Percentiles rank a stretch among this genome's conserved stretches.
These are phyloP conservation scores for Ips nitidus DNA, from an alignment of 1,140 invertebrate genomes.

Conservation along the genomic window DNA sequence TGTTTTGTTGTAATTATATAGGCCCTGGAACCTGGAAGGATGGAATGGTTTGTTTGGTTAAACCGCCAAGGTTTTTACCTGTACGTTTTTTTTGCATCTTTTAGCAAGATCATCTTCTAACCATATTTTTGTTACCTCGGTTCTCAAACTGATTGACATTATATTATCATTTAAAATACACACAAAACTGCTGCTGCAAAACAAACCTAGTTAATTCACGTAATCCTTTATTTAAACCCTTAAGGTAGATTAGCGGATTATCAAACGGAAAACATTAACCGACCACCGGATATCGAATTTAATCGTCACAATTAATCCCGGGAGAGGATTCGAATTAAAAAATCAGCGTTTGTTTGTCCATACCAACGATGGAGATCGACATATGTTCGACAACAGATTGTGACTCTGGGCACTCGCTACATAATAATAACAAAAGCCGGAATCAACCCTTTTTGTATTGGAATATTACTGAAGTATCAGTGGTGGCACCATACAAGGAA, in stretches of 20 bases:
- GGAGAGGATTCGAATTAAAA: slow-evolving; percentile 11
- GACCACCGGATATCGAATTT: slow-evolving; percentile 15
- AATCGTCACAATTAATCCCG: slow-evolving; percentile 17
- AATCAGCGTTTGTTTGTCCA: slow-evolving; percentile 21
- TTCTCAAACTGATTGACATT: too few relatives aligned
- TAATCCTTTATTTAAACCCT: too few relatives aligned
- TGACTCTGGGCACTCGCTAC: slow-evolving; percentile 32
- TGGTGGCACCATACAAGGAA: not conserved
- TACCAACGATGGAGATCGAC: slow-evolving; percentile 20
- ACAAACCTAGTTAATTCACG: too few relatives aligned
- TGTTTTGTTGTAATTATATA: slow-evolving; percentile 32
- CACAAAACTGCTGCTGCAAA: too few relatives aligned
- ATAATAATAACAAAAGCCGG: slow-evolving; percentile 21
- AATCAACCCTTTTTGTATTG: slow-evolving; percentile 22
- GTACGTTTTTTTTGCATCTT: not conserved
- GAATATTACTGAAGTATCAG: slow-evolving; percentile 20
- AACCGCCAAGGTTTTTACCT: slow-evolving; percentile 18
- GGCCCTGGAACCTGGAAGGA: not conserved
- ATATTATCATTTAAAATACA: too few relatives aligned
- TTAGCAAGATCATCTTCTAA: too few relatives aligned
- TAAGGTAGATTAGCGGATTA: too few relatives aligned
- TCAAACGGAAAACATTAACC: too few relatives aligned
- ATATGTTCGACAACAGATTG: slow-evolving; percentile 34
- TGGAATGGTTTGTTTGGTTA: slow-evolving; percentile 8
- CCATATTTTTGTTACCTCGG: too few relatives aligned